Evolutionary conservation across 2,113 vertebrate species (phyloP).

Genomic region (Echinops telfairi): DNA sequence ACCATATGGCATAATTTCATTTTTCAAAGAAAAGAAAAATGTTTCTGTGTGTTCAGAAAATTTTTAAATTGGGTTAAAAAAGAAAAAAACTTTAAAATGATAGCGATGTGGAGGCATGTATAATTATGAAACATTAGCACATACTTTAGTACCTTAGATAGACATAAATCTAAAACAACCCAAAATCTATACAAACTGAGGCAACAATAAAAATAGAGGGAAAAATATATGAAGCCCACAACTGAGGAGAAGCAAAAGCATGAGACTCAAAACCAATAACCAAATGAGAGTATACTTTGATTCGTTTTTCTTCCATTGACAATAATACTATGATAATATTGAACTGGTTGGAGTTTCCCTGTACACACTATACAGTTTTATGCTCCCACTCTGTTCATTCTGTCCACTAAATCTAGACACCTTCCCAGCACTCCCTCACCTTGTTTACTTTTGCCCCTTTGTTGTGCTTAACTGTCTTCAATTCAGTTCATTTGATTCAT

Average conservation of each 20-base stretch:
- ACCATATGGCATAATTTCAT: background rate
- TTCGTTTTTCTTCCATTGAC: background rate
- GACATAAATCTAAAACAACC: slow-evolving; percentile 11
- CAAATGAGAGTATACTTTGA: slow-evolving; percentile 4
- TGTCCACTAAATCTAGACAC: background rate
- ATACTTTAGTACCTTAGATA: background rate
- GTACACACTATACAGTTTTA: background rate
- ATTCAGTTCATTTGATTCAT: background rate
- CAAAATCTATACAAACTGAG: slow-evolving; percentile 18
- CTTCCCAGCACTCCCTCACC: background rate
- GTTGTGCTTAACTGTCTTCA: background rate
- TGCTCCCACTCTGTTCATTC: background rate
- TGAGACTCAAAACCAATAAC: background rate
- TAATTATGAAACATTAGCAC: background rate
- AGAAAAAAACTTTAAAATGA: too few relatives aligned
- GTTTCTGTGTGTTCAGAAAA: background rate
- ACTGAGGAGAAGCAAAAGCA: background rate
- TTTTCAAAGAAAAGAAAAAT: too few relatives aligned
- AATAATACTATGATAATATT: slow-evolving; percentile 10
- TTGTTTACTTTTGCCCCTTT: background rate
- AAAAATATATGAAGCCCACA: background rate
- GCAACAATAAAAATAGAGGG: background rate
- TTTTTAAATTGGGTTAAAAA: slow-evolving; percentile 10
- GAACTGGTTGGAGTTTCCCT: background rate
- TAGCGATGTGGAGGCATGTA: background rate